A percentile compares a stretch with the other conserved stretches of the same genome.
These are phyloP conservation scores for Clinocottus analis DNA, from an alignment of 2,113 vertebrate genomes.

Conservation along the genomic window DNA sequence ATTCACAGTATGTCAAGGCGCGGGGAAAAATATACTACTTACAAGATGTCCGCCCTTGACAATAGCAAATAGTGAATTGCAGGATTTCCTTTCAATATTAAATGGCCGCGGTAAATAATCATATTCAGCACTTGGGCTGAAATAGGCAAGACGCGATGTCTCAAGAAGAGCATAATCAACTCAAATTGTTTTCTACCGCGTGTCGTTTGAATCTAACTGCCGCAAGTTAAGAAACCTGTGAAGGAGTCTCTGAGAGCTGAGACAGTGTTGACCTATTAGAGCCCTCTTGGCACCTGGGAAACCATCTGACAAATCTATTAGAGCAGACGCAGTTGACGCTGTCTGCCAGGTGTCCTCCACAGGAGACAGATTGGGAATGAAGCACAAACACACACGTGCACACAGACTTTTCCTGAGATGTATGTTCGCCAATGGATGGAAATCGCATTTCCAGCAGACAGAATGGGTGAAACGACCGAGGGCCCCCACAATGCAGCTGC, in stretches of 20 bases:
- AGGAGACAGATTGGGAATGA: conserved; percentile 73
- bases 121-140: not conserved
- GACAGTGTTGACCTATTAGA: conserved; percentile 18
- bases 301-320: conserved; percentile 41
- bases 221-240: not conserved
- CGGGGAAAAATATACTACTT: not conserved
- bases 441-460: conserved; percentile 85
- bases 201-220: not conserved
- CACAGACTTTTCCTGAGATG: conserved; percentile 45
- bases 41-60: not conserved
- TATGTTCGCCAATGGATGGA: conserved; percentile 71
- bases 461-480: conserved; percentile 68
- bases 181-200: not conserved
- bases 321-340: conserved; percentile 59
- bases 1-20: conserved; percentile 3
- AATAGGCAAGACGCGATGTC: not conserved
- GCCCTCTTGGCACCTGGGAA: conserved; percentile 62
- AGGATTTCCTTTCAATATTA: conserved; percentile 18
- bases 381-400: conserved; percentile 29
- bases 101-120: conserved; percentile 2
- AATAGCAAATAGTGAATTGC: not conserved
- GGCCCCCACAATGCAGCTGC: conserved; percentile 81
- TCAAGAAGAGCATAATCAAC: not conserved
- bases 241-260: conserved; percentile 2
- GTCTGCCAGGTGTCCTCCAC: conserved; percentile 79